Percentiles rank a stretch among this genome's conserved stretches.
Conservation (phyloP, 2,888 invertebrate genomes). For the Xanthia togata region DNA sequence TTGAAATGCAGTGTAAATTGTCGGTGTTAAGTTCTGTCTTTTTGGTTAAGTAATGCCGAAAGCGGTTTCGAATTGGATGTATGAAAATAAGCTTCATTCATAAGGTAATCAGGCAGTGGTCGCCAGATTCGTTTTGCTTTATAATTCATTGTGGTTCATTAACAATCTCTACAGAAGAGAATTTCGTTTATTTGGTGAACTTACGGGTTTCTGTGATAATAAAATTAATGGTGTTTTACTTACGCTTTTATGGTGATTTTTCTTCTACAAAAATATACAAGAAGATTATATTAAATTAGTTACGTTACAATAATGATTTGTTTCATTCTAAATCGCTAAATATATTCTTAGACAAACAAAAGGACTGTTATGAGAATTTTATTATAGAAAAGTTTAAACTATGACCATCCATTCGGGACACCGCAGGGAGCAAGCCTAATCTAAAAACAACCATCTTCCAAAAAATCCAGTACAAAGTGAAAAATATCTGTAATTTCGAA, state of each 20-base stretch:
- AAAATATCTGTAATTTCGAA: no score
- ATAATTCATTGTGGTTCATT: not conserved
- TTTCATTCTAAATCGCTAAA: not conserved
- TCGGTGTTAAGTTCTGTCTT: not conserved
- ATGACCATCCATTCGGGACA: not conserved
- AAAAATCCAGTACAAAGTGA: no score
- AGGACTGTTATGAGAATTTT: not conserved
- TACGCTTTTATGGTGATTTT: not conserved
- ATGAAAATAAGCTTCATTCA: conserved; percentile 22
- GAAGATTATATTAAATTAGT: no score
- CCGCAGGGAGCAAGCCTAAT: not conserved
- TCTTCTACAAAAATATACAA: not conserved
- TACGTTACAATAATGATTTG: no score
- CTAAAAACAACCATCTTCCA: no score
- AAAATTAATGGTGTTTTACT: not conserved
- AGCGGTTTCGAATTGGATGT: conserved; percentile 25
- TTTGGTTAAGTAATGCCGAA: conserved; percentile 13
- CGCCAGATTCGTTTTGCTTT: conserved; percentile 13
- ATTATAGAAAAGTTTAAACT: not conserved
- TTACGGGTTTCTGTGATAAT: not conserved
- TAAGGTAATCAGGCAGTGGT: conserved; percentile 19
- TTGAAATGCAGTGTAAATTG: conserved; percentile 38
- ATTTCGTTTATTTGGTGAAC: not conserved
- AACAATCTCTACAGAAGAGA: not conserved
- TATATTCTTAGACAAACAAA: not conserved